A percentile compares a stretch with the other conserved stretches of the same genome.
Conservation (phyloP, 2,113 vertebrate species). For the Cervus canadensis region DNA sequence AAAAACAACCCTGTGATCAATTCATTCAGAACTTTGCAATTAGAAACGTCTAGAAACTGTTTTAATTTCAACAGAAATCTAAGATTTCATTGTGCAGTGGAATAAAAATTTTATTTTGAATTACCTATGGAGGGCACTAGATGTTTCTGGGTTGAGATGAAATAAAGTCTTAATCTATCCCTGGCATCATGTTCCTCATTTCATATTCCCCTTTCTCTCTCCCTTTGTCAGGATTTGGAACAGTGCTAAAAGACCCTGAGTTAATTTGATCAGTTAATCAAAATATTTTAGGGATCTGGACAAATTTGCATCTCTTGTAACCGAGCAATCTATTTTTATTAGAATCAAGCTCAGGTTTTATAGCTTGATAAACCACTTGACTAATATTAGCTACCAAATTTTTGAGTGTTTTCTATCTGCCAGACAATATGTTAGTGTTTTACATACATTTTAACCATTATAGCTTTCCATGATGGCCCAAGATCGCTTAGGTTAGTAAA, state of each 20-base stretch:
- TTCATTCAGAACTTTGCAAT: neutral
- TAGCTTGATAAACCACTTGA: neutral
- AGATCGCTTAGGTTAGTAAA: neutral
- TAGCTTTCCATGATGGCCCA: neutral
- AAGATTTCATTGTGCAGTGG: neutral
- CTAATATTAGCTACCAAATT: neutral
- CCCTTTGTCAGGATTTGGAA: neutral
- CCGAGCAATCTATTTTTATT: neutral
- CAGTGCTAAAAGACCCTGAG: neutral
- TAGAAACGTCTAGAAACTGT: neutral
- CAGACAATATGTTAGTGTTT: neutral
- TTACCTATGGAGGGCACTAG: neutral
- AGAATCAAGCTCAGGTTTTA: neutral
- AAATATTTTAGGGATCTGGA: neutral
- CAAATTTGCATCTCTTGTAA: neutral
- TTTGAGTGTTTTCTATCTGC: neutral
- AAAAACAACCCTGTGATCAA: neutral
- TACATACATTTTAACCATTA: neutral
- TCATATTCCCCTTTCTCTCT: neutral
- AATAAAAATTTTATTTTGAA: constrained; percentile 4
- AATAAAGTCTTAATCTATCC: neutral
- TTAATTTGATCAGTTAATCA: neutral
- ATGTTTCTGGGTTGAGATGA: neutral
- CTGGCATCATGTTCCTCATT: neutral
- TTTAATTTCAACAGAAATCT: neutral